Base-by-base conservation (phyloP, 2,888 invertebrate species). In the Graphium colonna region DNA sequence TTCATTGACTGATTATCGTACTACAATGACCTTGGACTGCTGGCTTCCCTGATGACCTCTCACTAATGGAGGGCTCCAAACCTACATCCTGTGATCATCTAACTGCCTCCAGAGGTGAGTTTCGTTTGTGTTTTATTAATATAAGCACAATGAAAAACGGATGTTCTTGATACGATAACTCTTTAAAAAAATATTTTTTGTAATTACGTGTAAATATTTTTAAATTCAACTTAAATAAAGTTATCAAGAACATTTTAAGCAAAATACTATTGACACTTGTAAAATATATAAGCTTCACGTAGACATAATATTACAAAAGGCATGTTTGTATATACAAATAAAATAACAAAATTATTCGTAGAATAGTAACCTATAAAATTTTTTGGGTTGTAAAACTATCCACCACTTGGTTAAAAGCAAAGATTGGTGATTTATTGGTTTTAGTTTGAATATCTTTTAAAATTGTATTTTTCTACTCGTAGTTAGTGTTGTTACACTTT, bases 21-120 rank as follows among this genome's bases (percentile, higher is more conserved):
- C 52, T 65, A 77, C 70, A 62, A 62, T 54, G 64, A 73, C 69
- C 58, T 61, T 53, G 62, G 65, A 60, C 59, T 60, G 63, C 65
- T 63, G 70, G 78, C 72, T 69, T 69, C 73, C 72, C 36, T 62
- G 74, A 77, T 77, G 65, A 65, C 74, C 71, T 57, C 36, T 55
- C 17, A 45, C 46, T 28, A 55, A 52, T 64, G 73, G 77, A 74
- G 65, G 76, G 68, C 72, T 73, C 76, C 74, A 80, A 75, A 67
- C 65, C 79, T 73, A 74, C 74, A 68, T 77, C 81, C 82, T 70
- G 80, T 67, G 74, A 65, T 63, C 71, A 73, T 73, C 73, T 78
- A 77, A 74, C 66, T 68, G 64, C 69, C 75, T 61, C 56, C 56
- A 60, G 70, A 79, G 87, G 87, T 87, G 84, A 87, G 87, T 87